These are phyloP conservation scores for Labroides dimidiatus DNA, from an alignment of 2,797 vertebrate species.

Conservation along the genomic window DNA sequence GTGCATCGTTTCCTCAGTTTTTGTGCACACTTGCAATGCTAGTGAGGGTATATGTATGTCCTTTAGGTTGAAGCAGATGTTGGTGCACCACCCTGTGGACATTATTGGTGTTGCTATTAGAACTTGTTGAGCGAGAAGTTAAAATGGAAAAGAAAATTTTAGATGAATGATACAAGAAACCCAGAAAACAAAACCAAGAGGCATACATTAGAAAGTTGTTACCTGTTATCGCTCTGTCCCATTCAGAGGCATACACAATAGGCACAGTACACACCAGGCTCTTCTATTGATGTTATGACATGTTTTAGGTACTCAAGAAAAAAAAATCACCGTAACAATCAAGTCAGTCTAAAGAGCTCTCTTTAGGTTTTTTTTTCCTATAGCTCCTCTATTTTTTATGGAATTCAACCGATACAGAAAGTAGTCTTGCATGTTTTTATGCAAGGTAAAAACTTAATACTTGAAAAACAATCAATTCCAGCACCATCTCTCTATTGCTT, in stretches of 20 bases:
- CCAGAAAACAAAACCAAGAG: conserved; percentile 30
- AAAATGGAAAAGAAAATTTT: background rate
- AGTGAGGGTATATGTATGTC: conserved; percentile 7
- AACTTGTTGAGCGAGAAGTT: conserved; percentile 16
- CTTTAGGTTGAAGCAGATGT: conserved; percentile 25
- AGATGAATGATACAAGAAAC: conserved; percentile 20
- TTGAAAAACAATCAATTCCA: conserved; percentile 69
- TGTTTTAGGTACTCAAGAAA: conserved; percentile 41
- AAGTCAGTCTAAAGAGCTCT: conserved; percentile 12
- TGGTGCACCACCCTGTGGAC: conserved; percentile 68
- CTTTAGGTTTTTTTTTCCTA: conserved; percentile 14
- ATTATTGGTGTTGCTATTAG: conserved; percentile 42
- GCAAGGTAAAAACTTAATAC: conserved; percentile 61
- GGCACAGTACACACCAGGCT: conserved; percentile 61
- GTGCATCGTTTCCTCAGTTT: background rate
- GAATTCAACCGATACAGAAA: conserved; percentile 35
- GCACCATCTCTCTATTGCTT: conserved; percentile 81
- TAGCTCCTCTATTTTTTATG: conserved; percentile 29
- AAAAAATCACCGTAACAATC: conserved; percentile 28
- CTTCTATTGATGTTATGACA: conserved; percentile 38
- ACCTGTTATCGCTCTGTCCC: conserved; percentile 41
- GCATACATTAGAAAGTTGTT: conserved; percentile 26
- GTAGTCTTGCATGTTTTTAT: conserved; percentile 42
- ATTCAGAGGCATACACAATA: conserved; percentile 68
- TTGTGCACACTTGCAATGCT: conserved; percentile 1